Percentiles rank a stretch among this genome's conserved stretches.
Conservation (phyloP, 1,140 invertebrate species). For the Lepidurus arcticus region DNA sequence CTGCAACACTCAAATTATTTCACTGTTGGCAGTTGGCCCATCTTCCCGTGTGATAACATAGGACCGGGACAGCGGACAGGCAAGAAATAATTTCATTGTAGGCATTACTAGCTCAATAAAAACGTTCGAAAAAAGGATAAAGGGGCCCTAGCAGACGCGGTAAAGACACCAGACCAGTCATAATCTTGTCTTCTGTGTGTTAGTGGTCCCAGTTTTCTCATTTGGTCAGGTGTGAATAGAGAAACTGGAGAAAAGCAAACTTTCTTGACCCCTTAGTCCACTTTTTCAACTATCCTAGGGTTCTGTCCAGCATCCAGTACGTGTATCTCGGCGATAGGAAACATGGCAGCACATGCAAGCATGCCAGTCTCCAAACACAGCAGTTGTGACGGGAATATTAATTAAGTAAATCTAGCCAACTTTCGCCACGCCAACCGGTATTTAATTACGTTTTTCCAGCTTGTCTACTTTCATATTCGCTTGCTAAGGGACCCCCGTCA, state of each 20-base stretch:
- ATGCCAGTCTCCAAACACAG: background rate
- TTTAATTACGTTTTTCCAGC: slow-evolving; percentile 17
- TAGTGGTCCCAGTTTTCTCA: background rate
- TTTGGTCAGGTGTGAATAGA: background rate
- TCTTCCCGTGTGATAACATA: background rate
- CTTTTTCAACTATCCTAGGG: background rate
- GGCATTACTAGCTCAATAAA: background rate
- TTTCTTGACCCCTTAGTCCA: background rate
- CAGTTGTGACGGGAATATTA: background rate
- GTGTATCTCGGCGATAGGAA: no score
- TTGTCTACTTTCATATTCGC: slow-evolving; percentile 10
- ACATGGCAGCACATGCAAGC: background rate
- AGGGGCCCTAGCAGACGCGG: background rate
- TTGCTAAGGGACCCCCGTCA: background rate
- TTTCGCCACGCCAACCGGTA: background rate
- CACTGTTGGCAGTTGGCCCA: no score
- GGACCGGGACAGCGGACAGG: background rate
- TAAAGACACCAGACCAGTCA: background rate
- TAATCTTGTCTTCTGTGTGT: background rate
- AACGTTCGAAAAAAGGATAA: background rate
- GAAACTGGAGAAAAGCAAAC: background rate
- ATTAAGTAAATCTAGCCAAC: background rate
- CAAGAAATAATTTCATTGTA: background rate
- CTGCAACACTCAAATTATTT: no score
- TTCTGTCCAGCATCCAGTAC: background rate